These are phyloP conservation scores for Falco rusticolus DNA, from an alignment of 2,797 vertebrate genomes.

Conservation along the genomic window DNA sequence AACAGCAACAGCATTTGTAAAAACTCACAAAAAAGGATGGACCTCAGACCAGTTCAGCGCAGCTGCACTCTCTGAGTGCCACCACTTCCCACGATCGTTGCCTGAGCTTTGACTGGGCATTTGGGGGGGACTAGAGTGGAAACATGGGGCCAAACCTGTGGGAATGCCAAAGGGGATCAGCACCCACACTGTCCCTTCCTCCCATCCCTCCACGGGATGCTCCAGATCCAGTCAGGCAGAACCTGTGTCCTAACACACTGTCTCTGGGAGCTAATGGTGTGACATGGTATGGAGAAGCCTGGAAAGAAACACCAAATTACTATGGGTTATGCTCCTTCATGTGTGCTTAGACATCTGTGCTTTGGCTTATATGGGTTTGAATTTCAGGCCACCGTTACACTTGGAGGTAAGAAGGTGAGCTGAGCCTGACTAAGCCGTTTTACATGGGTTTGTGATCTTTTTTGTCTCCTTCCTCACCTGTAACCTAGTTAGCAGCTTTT, in stretches of 20 bases:
- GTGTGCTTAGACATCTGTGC: background rate
- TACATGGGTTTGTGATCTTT: background rate
- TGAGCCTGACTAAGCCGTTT: background rate
- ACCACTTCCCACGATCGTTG: background rate
- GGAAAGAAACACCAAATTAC: background rate
- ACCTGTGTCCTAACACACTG: background rate
- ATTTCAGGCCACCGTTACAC: background rate
- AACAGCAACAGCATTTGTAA: background rate
- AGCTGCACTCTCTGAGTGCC: fast-evolving
- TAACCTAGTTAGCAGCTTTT: background rate
- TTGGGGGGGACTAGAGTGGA: background rate
- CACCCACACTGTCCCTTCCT: background rate
- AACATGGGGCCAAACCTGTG: background rate
- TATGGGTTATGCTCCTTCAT: background rate
- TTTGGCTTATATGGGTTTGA: background rate
- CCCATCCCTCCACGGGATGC: background rate
- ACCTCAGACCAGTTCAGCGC: background rate
- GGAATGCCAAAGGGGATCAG: background rate
- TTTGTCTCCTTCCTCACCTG: background rate
- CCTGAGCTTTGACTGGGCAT: background rate
- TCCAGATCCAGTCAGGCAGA: background rate
- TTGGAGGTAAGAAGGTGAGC: background rate
- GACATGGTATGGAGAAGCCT: background rate
- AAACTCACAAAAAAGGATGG: background rate
- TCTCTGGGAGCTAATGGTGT: background rate